Evolutionary conservation across 2,797 vertebrate genomes (phyloP).

Genomic region (Rhyacichthys aspro): DNA sequence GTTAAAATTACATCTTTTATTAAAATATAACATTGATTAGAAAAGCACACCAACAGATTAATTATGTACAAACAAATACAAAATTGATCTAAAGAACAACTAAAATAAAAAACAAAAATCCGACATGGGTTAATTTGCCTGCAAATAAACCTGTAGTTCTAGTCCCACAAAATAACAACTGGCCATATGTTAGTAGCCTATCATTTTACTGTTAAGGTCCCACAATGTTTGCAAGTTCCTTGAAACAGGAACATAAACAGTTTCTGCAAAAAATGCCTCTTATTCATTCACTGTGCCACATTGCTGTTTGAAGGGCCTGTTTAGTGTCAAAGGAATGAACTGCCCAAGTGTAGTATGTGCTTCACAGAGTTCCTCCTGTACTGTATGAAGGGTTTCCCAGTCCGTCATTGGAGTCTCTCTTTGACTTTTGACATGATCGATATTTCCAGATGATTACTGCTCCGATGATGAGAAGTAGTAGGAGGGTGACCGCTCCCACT

Average conservation of each 20-base stretch:
- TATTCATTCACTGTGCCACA: slow-evolving; percentile 5
- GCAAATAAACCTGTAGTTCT: slow-evolving; percentile 69
- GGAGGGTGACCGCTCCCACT: slow-evolving; percentile 62
- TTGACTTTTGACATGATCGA: slow-evolving; percentile 47
- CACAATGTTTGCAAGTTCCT: slow-evolving; percentile 18
- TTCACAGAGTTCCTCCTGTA: slow-evolving; percentile 62
- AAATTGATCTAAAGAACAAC: no score
- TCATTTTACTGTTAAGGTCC: neutral
- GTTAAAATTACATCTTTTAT: slow-evolving; percentile 7
- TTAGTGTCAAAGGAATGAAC: slow-evolving; percentile 1
- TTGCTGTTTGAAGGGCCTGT: neutral
- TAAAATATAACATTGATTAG: slow-evolving; percentile 50
- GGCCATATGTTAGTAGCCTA: slow-evolving; percentile 33
- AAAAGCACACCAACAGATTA: slow-evolving; percentile 30
- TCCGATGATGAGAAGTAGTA: slow-evolving; percentile 60
- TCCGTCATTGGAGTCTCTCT: slow-evolving; percentile 54
- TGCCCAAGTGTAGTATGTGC: neutral
- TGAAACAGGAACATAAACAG: slow-evolving; percentile 42
- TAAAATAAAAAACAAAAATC: slow-evolving; percentile 21
- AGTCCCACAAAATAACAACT: slow-evolving; percentile 9
- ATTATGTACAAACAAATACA: slow-evolving; percentile 42
- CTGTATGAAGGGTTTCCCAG: slow-evolving; percentile 80
- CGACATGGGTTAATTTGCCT: slow-evolving; percentile 65
- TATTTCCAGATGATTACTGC: slow-evolving; percentile 62
- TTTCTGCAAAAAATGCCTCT: slow-evolving; percentile 22